Percentiles rank a stretch among this genome's conserved stretches.
Conservation (phyloP, 2,888 invertebrate species). For the Diadromus collaris region DNA sequence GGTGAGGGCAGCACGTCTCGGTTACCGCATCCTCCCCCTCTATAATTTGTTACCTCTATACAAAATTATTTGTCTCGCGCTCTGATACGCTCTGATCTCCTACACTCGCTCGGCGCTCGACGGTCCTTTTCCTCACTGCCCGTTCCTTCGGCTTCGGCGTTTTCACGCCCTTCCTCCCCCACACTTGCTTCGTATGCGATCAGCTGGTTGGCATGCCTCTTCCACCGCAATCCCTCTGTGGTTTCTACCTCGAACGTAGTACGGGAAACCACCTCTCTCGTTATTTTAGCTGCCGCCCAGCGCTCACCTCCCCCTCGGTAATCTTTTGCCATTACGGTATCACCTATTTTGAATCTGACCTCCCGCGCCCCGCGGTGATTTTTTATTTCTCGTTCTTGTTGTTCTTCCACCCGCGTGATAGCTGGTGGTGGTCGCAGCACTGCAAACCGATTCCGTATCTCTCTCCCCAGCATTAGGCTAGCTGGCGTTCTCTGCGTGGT, state of each 20-base stretch:
- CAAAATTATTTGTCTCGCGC: not conserved
- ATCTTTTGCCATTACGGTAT: constrained; percentile 21
- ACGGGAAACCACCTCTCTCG: constrained; percentile 77
- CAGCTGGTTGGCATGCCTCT: constrained; percentile 88
- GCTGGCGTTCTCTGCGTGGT: constrained; percentile 33
- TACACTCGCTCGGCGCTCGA: not conserved
- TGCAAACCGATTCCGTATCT: not conserved
- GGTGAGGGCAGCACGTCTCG: not conserved
- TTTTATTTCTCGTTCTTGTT: constrained; percentile 14
- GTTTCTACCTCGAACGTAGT: constrained; percentile 84
- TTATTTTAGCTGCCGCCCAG: constrained; percentile 7
- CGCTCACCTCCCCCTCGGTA: not conserved
- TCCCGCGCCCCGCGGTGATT: constrained; percentile 1
- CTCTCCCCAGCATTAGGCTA: not conserved
- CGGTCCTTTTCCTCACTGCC: no score
- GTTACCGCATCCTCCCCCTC: not conserved
- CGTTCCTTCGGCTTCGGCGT: not conserved
- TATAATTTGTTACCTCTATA: not conserved
- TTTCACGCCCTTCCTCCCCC: not conserved
- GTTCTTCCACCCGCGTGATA: constrained; percentile 29
- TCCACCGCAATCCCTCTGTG: constrained; percentile 87
- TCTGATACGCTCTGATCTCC: not conserved
- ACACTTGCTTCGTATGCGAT: constrained; percentile 69
- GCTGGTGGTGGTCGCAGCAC: constrained; percentile 20
- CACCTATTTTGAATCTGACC: constrained; percentile 2